Evolutionary conservation across 2,888 invertebrate species (phyloP).

Genomic region (Drosophila yooni): DNA sequence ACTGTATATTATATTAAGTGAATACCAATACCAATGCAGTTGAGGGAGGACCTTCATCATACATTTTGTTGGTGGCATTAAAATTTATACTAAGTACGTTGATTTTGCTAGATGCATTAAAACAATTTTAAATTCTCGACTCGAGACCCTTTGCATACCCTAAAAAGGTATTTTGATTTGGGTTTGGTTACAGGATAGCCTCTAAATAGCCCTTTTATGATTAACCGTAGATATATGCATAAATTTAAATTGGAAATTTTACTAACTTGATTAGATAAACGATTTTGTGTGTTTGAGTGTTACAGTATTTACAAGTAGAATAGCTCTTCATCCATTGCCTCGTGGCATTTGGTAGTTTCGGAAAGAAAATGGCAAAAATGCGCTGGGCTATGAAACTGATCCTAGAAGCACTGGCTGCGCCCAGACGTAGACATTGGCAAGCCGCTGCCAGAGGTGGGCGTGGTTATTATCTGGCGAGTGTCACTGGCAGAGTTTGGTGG

Average conservation of each 20-base stretch:
- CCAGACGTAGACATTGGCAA: constrained; percentile 77
- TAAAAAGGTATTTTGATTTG: constrained; percentile 32
- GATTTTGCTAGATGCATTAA: constrained; percentile 51
- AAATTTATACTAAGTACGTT: constrained; percentile 56
- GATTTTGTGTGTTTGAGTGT: constrained; percentile 26
- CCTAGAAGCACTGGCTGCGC: constrained; percentile 84
- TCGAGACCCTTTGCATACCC: constrained; percentile 8
- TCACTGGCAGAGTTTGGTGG: constrained; percentile 47
- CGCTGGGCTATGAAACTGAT: constrained; percentile 34
- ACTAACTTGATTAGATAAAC: constrained; percentile 54
- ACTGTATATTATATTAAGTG: constrained; percentile 39
- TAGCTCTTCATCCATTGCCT: constrained; percentile 59
- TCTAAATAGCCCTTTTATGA: constrained; percentile 44
- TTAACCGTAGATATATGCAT: constrained; percentile 53
- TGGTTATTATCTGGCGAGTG: constrained; percentile 27
- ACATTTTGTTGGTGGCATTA: constrained; percentile 41
- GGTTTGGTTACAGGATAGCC: constrained; percentile 52
- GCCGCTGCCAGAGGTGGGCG: constrained; percentile 54
- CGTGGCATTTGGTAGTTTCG: constrained; percentile 20
- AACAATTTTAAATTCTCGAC: constrained; percentile 44
- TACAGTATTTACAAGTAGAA: constrained; percentile 81
- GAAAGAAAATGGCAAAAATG: constrained; percentile 9
- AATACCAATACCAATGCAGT: constrained; percentile 36
- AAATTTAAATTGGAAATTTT: constrained; percentile 44
- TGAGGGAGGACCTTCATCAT: constrained; percentile 33